These are phyloP conservation scores for Benitochromis conjunctus DNA, from an alignment of 2,113 vertebrate genomes.

Conservation along the genomic window DNA sequence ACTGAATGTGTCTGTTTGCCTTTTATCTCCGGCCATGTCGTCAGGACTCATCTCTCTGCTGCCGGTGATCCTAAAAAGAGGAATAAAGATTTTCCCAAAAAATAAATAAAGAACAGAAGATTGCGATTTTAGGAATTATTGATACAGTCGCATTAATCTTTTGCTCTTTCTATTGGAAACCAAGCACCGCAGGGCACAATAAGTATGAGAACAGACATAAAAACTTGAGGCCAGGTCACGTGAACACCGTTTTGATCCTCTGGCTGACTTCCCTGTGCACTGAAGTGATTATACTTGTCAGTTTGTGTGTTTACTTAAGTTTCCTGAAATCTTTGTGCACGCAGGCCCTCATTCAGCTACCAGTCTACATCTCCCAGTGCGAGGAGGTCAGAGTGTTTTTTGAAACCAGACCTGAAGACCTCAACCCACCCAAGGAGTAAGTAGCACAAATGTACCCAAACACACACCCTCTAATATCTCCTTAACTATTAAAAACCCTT, in stretches of 20 bases:
- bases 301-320: background rate
- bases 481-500: background rate
- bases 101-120: background rate
- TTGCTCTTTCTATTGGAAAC: background rate
- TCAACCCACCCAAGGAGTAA: slow-evolving; percentile 94
- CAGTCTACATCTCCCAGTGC: slow-evolving; percentile 96
- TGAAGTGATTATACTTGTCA: background rate
- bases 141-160: background rate
- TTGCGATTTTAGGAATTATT: background rate
- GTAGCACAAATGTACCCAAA: background rate
- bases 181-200: background rate
- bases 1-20: background rate
- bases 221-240: background rate
- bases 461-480: background rate
- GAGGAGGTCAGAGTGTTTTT: slow-evolving; percentile 97
- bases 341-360: slow-evolving; percentile 94
- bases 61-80: slow-evolving; percentile 9
- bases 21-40: slow-evolving; percentile 17
- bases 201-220: background rate
- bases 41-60: background rate
- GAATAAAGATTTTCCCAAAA: background rate
- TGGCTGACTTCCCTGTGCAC: background rate
- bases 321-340: background rate
- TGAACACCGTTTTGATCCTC: background rate
- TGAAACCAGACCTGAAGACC: slow-evolving; percentile 92